phyloP scores from a whole-genome alignment of 2,797 vertebrate genomes.

The Myiothlypis chrysogaster region DNA sequence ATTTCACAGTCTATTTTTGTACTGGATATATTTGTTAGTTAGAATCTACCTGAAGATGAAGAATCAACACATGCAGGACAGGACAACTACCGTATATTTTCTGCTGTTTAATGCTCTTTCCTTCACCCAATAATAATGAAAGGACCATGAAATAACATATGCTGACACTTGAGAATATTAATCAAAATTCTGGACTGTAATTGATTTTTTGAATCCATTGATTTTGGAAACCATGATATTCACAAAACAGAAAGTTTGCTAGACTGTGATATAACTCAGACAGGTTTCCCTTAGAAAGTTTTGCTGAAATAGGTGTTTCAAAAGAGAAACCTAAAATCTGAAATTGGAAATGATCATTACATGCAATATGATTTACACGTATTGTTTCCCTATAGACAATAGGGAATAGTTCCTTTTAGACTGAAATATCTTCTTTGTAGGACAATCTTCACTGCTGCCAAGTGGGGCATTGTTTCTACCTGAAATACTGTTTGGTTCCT shows the following conservation, averaged over 20 bases:
- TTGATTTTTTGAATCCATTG: background rate
- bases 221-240: background rate
- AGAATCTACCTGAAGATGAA: background rate
- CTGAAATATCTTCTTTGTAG: background rate
- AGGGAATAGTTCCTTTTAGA: background rate
- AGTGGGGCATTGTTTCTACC: background rate
- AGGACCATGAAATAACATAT: background rate
- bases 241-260: background rate
- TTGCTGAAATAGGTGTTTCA: background rate
- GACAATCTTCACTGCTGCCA: background rate
- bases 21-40: background rate
- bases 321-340: background rate
- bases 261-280: background rate
- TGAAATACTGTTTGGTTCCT: background rate
- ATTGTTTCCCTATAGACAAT: background rate
- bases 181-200: background rate
- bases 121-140: background rate
- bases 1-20: background rate
- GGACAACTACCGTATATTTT: background rate
- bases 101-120: background rate
- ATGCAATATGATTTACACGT: background rate
- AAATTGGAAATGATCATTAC: background rate
- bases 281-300: background rate
- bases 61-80: background rate
- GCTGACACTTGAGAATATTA: background rate